phyloP scores from a whole-genome alignment of 1,140 invertebrate species.

The Ceratina calcarata region DNA sequence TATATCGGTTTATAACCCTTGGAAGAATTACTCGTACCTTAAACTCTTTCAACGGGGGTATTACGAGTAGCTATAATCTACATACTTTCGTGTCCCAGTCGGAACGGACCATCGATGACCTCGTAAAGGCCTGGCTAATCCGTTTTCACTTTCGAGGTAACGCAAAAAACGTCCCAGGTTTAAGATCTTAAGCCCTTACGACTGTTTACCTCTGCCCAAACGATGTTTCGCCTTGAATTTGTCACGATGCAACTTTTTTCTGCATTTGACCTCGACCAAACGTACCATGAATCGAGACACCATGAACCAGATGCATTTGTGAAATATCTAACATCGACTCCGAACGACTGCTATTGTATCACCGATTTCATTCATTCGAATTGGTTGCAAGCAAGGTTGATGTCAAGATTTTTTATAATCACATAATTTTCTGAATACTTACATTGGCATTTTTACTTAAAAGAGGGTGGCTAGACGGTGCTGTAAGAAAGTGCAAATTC shows the following conservation, averaged over 20 bases:
- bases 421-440: too few species aligned
- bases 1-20: background rate
- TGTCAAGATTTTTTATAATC: too few species aligned
- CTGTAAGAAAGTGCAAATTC: conserved; percentile 68
- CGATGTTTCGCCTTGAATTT: conserved; percentile 71
- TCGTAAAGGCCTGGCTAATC: conserved; percentile 27
- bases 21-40: background rate
- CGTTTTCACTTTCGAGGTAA: conserved; percentile 52
- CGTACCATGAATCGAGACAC: conserved; percentile 12
- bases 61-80: conserved; percentile 5
- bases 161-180: conserved; percentile 50
- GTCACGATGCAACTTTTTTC: conserved; percentile 64
- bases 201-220: conserved; percentile 57
- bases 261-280: conserved; percentile 11
- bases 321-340: background rate
- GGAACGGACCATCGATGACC: background rate
- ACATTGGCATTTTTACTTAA: too few species aligned
- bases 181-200: conserved; percentile 33
- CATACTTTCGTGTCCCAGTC: background rate
- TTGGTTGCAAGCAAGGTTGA: background rate
- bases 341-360: background rate
- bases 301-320: conserved; percentile 33
- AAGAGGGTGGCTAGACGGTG: background rate
- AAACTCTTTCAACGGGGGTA: background rate
- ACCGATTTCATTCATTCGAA: too few species aligned